Evolutionary conservation across 2,888 invertebrate species (phyloP).

Genomic region (Matsumyia berberina): DNA sequence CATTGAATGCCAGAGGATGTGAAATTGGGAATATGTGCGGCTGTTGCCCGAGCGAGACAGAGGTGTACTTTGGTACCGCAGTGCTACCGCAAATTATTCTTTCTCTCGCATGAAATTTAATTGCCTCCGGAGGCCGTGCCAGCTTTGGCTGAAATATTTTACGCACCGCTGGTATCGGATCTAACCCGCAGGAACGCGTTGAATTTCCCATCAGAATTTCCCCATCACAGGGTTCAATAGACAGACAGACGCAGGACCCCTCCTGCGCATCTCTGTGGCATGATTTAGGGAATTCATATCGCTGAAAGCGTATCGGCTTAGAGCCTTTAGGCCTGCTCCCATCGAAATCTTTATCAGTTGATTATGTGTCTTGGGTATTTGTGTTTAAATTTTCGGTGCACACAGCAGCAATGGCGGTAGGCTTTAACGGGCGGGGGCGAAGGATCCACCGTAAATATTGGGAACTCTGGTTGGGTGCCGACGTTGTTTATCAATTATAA

Average conservation of each 20-base stretch:
- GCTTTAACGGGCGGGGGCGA: conserved; percentile 18
- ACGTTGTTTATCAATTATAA: conserved; percentile 70
- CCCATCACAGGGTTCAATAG: conserved; percentile 43
- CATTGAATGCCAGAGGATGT: conserved; percentile 37
- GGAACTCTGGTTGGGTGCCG: conserved; percentile 37
- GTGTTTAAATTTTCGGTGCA: conserved; percentile 52
- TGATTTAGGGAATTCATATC: conserved; percentile 60
- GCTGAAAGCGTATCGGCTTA: conserved; percentile 64
- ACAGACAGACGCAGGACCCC: not conserved
- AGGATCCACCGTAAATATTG: conserved; percentile 57
- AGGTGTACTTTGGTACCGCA: conserved; percentile 17
- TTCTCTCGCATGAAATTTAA: conserved; percentile 61
- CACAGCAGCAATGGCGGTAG: not conserved
- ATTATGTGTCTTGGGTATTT: conserved; percentile 68
- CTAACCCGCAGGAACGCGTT: not conserved
- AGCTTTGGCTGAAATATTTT: conserved; percentile 53
- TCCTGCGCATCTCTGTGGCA: conserved; percentile 51
- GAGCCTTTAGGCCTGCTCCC: conserved; percentile 36
- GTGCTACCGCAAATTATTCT: conserved; percentile 36
- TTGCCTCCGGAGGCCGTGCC: conserved; percentile 51
- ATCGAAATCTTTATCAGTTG: conserved; percentile 66
- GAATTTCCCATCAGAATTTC: conserved; percentile 52
- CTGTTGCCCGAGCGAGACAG: conserved; percentile 13
- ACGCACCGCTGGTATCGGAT: conserved; percentile 43
- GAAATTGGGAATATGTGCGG: not conserved